Evolutionary conservation across 2,797 vertebrate species (phyloP), one percentile per base, ranked within the genome.

Genomic region (Centropyge bicolor): DNA sequence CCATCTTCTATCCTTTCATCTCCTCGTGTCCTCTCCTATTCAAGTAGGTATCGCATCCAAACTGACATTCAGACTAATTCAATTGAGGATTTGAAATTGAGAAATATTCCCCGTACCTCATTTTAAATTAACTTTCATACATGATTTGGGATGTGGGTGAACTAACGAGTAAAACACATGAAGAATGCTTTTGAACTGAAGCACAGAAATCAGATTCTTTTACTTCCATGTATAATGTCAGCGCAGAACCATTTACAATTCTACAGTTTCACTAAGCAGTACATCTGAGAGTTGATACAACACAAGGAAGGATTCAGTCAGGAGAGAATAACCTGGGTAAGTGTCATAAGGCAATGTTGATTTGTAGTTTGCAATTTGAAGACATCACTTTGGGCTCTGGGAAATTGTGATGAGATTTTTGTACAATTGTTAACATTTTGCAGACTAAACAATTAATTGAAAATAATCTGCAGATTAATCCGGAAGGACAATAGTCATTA

Each of bases 151-250:
- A 67, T 43, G 24, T 17, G 13, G 38, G 35, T 16, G 11, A 40
- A 65, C 20, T 48, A 45, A 76, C 31, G 17, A 74, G 46, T 46
- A 54, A 65, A 83, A 74, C 68, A 62, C 60, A 63, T n/a, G 9
- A 56, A 71, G 56, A 63, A 59, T 24, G n/a, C 1, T 65, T 56
- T 46, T 8, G 5, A 65, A 27, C 20, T 40, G 40, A 49, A 27
- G 20, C 43, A 40, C 9, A 60, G 17, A 27, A 31, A n/a, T 38
- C 7, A 11, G 10, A 0, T 45, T 46, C 16, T 36, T 60, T 66
- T 54, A 46, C 43, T 48, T 56, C 7, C 38, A 27, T 12, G 24
- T 22, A 22, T 17, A 16, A 38, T 20, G 57, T 46, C 16, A 24
- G 9, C 20, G 35, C n/a, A 54, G 13, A 4, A 9, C 10, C 14